Base-by-base conservation (phyloP, 2,888 invertebrate genomes). In the Tiphia femorata region DNA sequence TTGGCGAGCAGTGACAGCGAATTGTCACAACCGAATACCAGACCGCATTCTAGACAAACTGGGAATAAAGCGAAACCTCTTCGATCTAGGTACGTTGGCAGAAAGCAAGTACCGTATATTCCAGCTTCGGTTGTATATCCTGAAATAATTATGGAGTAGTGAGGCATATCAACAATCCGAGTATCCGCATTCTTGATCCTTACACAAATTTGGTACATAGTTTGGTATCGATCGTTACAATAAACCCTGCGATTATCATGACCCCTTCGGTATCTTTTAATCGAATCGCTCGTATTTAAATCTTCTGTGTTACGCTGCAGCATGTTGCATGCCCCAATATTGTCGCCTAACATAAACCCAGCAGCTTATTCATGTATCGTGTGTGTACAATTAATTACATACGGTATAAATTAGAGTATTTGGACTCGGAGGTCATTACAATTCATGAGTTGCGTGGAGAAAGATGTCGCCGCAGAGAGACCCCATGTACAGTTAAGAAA, bases 1-100 rank as follows among this genome's bases (percentile, higher is more conserved):
- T 86, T 88, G 68, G 85, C 85, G 38, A 87, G 86, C 73, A 87
- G 87, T 44, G 85, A 86, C 75, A 86, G 87, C 37, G 87, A 87
- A 72, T 81, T 87, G 57, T 87, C 86, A 6, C 84, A 83, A 66
- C 79, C 83, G 46, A 82, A 80, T 71, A 81, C 82, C 25, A 77
- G 83, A 61, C 81, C 83, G 29, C 79, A 78, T 41, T 84, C 84
- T 25, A 70, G 81, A 35, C 80, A 82, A 54, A 74, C 71, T 23
- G 73, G 66, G 37, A 64, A 55, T 49, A 78, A 78, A 52, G 58
- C 58, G 56, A 78, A 77, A 58, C 67, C 72, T 25, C 53, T 72
- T 62, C 75, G 77, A 49, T 75, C 78, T 65, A 78, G 78, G 79
- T 79, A 76, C 44, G 69, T 68, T 53, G 23, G 52, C 40, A 37